These are phyloP conservation scores for Delphinapterus leucas DNA, from an alignment of 2,113 vertebrate species.

Conservation along the genomic window DNA sequence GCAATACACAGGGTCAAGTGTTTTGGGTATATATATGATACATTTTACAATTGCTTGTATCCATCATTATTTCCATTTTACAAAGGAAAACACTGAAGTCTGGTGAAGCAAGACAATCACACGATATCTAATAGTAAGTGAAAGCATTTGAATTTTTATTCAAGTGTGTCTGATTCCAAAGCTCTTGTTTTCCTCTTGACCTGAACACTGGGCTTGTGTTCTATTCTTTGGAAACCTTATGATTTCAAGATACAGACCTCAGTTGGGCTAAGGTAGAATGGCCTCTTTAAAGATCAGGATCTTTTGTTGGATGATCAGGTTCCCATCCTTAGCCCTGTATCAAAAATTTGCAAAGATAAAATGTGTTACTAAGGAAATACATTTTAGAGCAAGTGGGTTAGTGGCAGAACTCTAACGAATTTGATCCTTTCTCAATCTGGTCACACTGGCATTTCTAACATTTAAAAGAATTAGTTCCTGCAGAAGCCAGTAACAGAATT, in stretches of 20 bases:
- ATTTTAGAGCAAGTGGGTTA: background rate
- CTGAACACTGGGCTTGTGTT: background rate
- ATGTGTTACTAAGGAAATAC: background rate
- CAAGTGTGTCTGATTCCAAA: background rate
- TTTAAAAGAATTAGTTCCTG: background rate
- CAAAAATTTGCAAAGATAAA: constrained; percentile 8
- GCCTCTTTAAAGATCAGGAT: background rate
- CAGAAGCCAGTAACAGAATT: background rate
- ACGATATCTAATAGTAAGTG: background rate
- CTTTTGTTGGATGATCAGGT: background rate
- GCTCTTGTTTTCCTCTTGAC: background rate
- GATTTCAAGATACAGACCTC: background rate
- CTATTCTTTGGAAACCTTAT: background rate
- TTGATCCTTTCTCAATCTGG: background rate
- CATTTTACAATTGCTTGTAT: background rate
- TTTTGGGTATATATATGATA: background rate
- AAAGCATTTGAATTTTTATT: background rate
- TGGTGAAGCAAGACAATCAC: background rate
- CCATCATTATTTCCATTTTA: background rate
- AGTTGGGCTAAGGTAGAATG: background rate
- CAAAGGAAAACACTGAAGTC: background rate
- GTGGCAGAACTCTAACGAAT: background rate
- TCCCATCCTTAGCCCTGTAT: background rate
- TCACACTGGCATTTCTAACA: background rate
- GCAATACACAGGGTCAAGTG: background rate